These are phyloP conservation scores for Lordiphosa clarofinis DNA, from an alignment of 1,140 invertebrate species.

Conservation along the genomic window DNA sequence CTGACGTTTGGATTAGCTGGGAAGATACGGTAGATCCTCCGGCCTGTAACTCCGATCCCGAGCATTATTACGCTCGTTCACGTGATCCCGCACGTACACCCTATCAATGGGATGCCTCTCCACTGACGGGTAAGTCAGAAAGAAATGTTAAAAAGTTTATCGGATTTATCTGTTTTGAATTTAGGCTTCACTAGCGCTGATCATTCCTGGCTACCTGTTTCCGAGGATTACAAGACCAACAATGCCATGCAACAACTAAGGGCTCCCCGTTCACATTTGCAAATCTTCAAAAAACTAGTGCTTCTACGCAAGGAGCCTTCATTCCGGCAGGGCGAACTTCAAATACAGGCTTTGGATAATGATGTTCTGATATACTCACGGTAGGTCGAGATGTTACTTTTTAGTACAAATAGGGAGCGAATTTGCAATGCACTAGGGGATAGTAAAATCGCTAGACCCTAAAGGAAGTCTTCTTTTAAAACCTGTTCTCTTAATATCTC, in stretches of 20 bases:
- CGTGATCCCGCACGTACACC: constrained; percentile 84
- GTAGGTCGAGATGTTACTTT: constrained; percentile 2
- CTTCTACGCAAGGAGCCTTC: constrained; percentile 66
- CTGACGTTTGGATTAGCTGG: constrained; percentile 82
- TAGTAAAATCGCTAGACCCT: too few species aligned
- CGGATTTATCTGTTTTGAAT: neutral
- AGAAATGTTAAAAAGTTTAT: neutral
- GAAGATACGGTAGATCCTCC: constrained; percentile 80
- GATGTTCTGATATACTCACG: constrained; percentile 66
- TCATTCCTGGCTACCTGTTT: constrained; percentile 86
- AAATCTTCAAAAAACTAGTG: constrained; percentile 71
- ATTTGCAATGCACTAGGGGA: too few species aligned
- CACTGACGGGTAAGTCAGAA: constrained; percentile 78
- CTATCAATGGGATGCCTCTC: constrained; percentile 84
- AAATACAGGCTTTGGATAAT: constrained; percentile 59
- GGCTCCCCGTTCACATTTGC: constrained; percentile 65
- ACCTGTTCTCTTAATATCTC: neutral
- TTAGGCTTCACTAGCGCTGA: constrained; percentile 82
- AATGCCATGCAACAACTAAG: constrained; percentile 81
- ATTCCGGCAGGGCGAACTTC: constrained; percentile 48
- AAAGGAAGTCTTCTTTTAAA: too few species aligned
- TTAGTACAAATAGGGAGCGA: neutral
- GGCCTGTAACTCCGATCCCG: constrained; percentile 67
- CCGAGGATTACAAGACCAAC: constrained; percentile 80
- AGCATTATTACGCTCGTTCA: constrained; percentile 60